These are phyloP conservation scores for Diglossa cyanea DNA, from an alignment of 2,797 vertebrate genomes.

Conservation along the genomic window DNA sequence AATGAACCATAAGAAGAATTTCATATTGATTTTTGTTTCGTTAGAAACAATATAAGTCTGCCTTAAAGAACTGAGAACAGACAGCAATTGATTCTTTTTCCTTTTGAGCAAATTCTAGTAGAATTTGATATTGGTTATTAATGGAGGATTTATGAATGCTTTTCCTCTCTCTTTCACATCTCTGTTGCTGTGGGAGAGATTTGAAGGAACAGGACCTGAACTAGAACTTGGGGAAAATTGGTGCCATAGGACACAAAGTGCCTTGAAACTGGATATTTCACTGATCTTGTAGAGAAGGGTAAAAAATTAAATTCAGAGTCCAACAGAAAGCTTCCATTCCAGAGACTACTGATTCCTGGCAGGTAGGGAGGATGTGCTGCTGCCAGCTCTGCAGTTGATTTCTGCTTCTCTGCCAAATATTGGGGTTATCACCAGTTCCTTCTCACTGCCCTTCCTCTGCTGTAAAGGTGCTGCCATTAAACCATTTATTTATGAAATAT, in stretches of 20 bases:
- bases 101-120: slow-evolving; percentile 72
- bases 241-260: not conserved
- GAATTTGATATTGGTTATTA: slow-evolving; percentile 78
- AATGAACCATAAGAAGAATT: slow-evolving; percentile 83
- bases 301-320: not conserved
- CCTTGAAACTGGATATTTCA: not conserved
- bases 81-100: slow-evolving; percentile 82
- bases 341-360: not conserved
- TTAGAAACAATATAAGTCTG: slow-evolving; percentile 81
- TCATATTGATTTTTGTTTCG: slow-evolving; percentile 85
- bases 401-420: not conserved
- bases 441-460: not conserved
- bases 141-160: slow-evolving; percentile 74
- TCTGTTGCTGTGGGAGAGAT: not conserved
- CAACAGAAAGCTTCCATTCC: not conserved
- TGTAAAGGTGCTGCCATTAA: not conserved
- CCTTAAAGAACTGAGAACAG: slow-evolving; percentile 78
- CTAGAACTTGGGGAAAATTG: not conserved
- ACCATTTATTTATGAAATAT: not conserved
- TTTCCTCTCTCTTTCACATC: not conserved
- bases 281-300: not conserved
- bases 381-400: not conserved
- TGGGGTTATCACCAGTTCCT: not conserved
- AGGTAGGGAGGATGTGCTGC: not conserved
- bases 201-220: not conserved